Evolutionary conservation across 1,140 invertebrate genomes (phyloP).

Genomic region (Euborellia annulipes): DNA sequence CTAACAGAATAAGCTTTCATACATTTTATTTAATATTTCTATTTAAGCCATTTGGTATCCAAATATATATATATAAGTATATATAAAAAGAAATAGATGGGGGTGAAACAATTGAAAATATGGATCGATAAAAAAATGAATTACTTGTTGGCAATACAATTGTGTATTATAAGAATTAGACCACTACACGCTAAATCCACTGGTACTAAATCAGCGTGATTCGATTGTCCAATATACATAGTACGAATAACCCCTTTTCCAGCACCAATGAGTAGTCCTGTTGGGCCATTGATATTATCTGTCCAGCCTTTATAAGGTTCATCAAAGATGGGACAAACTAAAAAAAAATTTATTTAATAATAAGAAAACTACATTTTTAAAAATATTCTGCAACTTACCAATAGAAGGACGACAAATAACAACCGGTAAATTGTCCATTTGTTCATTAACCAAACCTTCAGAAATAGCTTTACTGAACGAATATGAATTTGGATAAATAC

Average conservation of each 20-base stretch:
- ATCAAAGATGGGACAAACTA: conserved; percentile 22
- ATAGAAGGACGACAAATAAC: conserved; percentile 49
- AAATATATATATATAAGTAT: no score
- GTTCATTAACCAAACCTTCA: conserved; percentile 29
- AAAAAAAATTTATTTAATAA: conserved; percentile 5
- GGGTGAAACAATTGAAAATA: no score
- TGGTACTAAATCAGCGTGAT: conserved; percentile 42
- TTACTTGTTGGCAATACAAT: no score
- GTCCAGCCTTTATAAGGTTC: conserved; percentile 41
- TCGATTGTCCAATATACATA: conserved; percentile 29
- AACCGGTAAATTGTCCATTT: conserved; percentile 32
- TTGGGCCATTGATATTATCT: conserved; percentile 51
- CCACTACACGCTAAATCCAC: conserved; percentile 48
- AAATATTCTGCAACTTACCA: conserved; percentile 18
- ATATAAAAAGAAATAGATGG: no score
- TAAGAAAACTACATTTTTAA: not conserved
- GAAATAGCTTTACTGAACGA: conserved; percentile 35
- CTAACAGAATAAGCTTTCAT: no score
- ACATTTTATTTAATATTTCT: no score
- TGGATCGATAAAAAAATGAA: no score
- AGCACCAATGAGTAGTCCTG: conserved; percentile 29
- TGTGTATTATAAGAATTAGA: no score
- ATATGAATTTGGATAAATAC: conserved; percentile 34
- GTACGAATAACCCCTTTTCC: conserved; percentile 42
- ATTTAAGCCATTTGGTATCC: no score